Conservation (phyloP, 2,888 invertebrate species). For the Margaritifera margaritifera region DNA sequence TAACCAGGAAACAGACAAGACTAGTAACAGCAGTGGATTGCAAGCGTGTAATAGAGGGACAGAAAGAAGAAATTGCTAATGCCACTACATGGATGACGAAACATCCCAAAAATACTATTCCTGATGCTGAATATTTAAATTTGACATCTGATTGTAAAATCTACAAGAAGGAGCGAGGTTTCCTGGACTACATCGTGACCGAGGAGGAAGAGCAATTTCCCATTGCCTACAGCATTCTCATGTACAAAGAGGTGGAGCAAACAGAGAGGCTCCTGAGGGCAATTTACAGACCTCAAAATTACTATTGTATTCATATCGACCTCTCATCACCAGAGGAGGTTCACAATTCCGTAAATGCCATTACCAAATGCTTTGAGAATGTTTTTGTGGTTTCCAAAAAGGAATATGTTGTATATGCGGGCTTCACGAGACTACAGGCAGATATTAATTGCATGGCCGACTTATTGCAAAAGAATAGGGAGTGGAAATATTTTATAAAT, state of each 20-base stretch:
- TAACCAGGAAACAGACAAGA: slow-evolving; percentile 5
- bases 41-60: slow-evolving; percentile 43
- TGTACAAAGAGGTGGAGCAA: slow-evolving; percentile 63
- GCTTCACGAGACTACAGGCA: slow-evolving; percentile 65
- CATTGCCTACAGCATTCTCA: slow-evolving; percentile 64
- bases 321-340: slow-evolving; percentile 42
- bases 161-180: slow-evolving; percentile 44
- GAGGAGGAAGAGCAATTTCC: slow-evolving; percentile 58
- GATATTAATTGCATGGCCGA: slow-evolving; percentile 71
- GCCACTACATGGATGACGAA: slow-evolving; percentile 30
- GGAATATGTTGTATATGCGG: slow-evolving; percentile 67
- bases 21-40: slow-evolving; percentile 43
- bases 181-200: slow-evolving; percentile 16
- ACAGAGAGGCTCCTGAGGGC: slow-evolving; percentile 59
- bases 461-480: slow-evolving; percentile 35
- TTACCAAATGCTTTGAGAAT: slow-evolving; percentile 66
- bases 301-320: slow-evolving; percentile 71
- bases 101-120: slow-evolving; percentile 28
- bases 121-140: slow-evolving; percentile 47
- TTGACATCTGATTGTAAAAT: slow-evolving; percentile 50
- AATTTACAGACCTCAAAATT: slow-evolving; percentile 67
- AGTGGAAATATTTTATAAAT: slow-evolving; percentile 71
- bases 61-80: slow-evolving; percentile 40
- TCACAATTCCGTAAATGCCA: slow-evolving; percentile 42
- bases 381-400: slow-evolving; percentile 66